These are phyloP conservation scores for Lycopodina hypogea DNA, from an alignment of 37 sponge, comb jelly and placozoan genomes.

Conservation along the genomic window DNA sequence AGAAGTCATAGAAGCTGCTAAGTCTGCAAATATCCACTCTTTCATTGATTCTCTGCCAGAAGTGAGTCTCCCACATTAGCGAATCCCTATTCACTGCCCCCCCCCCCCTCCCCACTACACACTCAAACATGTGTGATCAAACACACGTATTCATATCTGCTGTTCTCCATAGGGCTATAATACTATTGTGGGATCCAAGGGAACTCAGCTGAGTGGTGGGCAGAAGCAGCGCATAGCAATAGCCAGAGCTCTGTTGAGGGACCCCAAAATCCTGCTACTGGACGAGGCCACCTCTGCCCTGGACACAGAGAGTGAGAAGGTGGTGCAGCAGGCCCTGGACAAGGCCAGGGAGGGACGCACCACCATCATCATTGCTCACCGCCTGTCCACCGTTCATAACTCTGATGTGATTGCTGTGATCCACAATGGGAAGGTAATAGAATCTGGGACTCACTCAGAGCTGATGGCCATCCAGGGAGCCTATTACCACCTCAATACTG, in stretches of 20 bases:
- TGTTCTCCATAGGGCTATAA: conserved; percentile 69
- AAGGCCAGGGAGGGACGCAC: conserved; percentile 89
- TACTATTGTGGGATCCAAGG: conserved; percentile 78
- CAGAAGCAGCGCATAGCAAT: conserved; percentile 93
- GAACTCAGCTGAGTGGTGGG: conserved; percentile 87
- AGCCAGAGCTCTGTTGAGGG: conserved; percentile 82
- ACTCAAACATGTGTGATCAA: too few species aligned
- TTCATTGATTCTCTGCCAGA: conserved; percentile 87
- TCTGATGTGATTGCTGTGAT: conserved; percentile 87
- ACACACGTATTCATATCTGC: background rate
- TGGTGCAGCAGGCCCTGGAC: conserved; percentile 95
- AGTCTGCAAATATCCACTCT: conserved; percentile 91
- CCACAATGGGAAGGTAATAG: conserved; percentile 78
- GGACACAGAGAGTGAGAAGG: conserved; percentile 91
- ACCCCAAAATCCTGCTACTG: conserved; percentile 87
- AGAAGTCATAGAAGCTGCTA: conserved; percentile 88
- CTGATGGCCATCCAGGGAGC: conserved; percentile 75
- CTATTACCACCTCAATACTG: conserved; percentile 79
- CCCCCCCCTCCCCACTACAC: too few species aligned
- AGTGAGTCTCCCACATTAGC: conserved; percentile 38
- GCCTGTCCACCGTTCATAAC: conserved; percentile 87
- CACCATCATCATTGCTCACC: conserved; percentile 87
- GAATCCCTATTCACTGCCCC: too few species aligned
- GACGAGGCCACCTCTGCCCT: conserved; percentile 94
- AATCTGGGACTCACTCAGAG: conserved; percentile 71